Base-by-base conservation (phyloP, 1,140 invertebrate species). In the Ectropis grisescens region DNA sequence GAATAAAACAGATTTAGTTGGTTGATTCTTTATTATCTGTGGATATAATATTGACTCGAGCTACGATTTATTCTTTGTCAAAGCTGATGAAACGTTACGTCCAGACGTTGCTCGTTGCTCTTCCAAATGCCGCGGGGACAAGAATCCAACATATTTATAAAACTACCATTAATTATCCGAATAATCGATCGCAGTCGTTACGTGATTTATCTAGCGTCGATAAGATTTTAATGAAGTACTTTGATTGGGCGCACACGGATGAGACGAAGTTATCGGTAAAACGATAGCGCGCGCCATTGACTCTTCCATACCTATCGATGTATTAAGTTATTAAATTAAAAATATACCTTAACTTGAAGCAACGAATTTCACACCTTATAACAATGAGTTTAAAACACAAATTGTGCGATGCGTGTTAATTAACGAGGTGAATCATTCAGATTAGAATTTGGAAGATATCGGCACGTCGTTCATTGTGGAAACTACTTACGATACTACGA, bases 161-260 rank as follows among this genome's bases (percentile, higher is more conserved):
- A 64, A 71, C 49, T 43, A 60, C 52, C 58, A 76, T 78, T 78
- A 76, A 76, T 78, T 81, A 72, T 79, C 64, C 34, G 61, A 79
- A 79, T 79, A 81, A 81, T 76, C 72, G 72, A 81, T 78, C 47
- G 71, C 44, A 66, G 61, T 65, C 60, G 71, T 74, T 67, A 59
- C 42, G 70, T 81, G 70, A 81, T 81, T 81, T 81, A 81, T 81
- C 72, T 78, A 66, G 55, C 50, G 49, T 58, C 61, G 76, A 81
- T 81, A 81, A 81, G 67, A 70, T 74, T 80, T 81, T 81, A 81
- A 81, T 79, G 72, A 81, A 78, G 76, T 79, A 78, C 76, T 78
- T 72, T 78, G 72, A 81, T 78, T 80, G 70, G 70, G 64, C 55
- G 58, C 61, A 54, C 70, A 68, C 35, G 58, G 54, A 64, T 59